Percentiles rank a stretch among this genome's conserved stretches.
phyloP scores from a whole-genome alignment of 2,888 invertebrate species.

The Mellilla xanthometata region DNA sequence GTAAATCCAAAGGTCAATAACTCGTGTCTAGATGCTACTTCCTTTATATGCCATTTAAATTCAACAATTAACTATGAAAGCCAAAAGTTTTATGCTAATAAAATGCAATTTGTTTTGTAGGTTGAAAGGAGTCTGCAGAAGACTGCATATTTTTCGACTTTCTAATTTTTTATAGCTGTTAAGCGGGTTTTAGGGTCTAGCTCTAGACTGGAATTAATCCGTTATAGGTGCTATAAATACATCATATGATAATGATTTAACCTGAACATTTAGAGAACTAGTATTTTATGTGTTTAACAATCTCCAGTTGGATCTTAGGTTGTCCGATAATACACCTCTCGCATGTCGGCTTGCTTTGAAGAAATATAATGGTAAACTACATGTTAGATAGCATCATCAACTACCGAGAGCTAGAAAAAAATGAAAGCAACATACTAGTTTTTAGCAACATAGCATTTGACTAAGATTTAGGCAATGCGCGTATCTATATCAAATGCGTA shows the following conservation, averaged over 20 bases:
- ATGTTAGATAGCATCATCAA: too few relatives aligned
- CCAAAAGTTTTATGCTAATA: slow-evolving; percentile 73
- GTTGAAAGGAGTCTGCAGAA: slow-evolving; percentile 72
- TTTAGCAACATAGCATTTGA: too few relatives aligned
- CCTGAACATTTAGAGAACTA: too few relatives aligned
- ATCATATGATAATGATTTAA: neutral
- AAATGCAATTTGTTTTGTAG: slow-evolving; percentile 77
- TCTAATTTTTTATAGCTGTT: slow-evolving; percentile 73
- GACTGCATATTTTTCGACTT: slow-evolving; percentile 71
- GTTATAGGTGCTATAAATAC: slow-evolving; percentile 27
- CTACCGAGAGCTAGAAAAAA: too few relatives aligned
- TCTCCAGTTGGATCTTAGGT: too few relatives aligned
- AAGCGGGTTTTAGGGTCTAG: slow-evolving; percentile 74
- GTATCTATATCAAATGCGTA: slow-evolving; percentile 7
- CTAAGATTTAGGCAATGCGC: neutral
- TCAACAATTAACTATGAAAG: slow-evolving; percentile 69
- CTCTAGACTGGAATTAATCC: slow-evolving; percentile 45
- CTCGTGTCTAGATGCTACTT: slow-evolving; percentile 46
- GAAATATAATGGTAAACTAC: too few relatives aligned
- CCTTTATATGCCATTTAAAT: slow-evolving; percentile 58
- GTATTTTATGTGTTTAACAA: too few relatives aligned
- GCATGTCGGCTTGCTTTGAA: too few relatives aligned
- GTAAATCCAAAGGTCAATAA: slow-evolving; percentile 55
- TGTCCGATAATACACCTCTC: too few relatives aligned
- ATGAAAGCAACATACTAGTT: too few relatives aligned